A percentile compares a stretch with the other conserved stretches of the same genome.
Evolutionary conservation across 2,797 vertebrate species (phyloP).

Genomic region (Amphiprion clarkii): DNA sequence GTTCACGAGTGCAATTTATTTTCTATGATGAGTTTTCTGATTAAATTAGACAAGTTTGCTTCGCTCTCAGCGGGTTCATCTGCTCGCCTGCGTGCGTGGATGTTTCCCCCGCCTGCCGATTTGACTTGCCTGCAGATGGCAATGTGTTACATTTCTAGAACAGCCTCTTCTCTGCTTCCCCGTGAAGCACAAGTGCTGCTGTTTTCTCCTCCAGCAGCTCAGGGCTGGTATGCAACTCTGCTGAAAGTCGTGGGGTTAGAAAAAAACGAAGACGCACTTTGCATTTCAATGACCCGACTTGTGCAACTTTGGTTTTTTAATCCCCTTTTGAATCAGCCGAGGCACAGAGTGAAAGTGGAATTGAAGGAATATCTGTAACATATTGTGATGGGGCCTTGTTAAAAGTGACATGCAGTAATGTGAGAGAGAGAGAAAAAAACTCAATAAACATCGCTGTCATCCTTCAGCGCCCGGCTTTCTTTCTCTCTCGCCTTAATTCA

Average conservation of each 20-base stretch:
- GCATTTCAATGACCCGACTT: slow-evolving; percentile 61
- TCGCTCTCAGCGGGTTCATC: slow-evolving; percentile 70
- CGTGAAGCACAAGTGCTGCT: slow-evolving; percentile 52
- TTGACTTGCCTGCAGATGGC: slow-evolving; percentile 80
- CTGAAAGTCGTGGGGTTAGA: slow-evolving; percentile 41
- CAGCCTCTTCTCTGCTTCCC: slow-evolving; percentile 37
- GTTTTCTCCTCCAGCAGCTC: slow-evolving; percentile 52
- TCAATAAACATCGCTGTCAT: slow-evolving; percentile 64
- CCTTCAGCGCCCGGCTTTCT: slow-evolving; percentile 18
- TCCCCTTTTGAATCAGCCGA: slow-evolving; percentile 40
- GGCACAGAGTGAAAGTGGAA: slow-evolving; percentile 30
- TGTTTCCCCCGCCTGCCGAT: slow-evolving; percentile 53
- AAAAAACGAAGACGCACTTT: slow-evolving; percentile 47
- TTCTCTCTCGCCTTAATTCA: slow-evolving; percentile 47
- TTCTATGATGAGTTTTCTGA: slow-evolving; percentile 71
- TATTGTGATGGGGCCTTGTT: slow-evolving; percentile 54
- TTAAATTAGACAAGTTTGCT: slow-evolving; percentile 77
- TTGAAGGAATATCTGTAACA: slow-evolving; percentile 51
- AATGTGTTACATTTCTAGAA: slow-evolving; percentile 77
- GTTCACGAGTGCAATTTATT: slow-evolving; percentile 73
- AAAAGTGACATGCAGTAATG: slow-evolving; percentile 60
- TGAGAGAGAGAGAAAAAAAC: slow-evolving; percentile 8
- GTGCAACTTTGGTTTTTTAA: background rate
- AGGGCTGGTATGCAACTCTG: slow-evolving; percentile 50
- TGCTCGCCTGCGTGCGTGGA: slow-evolving; percentile 43